Percentiles rank a stretch among this genome's conserved stretches.
These are phyloP conservation scores for Poeciliopsis infans DNA, from an alignment of 2,797 vertebrate genomes.

Conservation along the genomic window DNA sequence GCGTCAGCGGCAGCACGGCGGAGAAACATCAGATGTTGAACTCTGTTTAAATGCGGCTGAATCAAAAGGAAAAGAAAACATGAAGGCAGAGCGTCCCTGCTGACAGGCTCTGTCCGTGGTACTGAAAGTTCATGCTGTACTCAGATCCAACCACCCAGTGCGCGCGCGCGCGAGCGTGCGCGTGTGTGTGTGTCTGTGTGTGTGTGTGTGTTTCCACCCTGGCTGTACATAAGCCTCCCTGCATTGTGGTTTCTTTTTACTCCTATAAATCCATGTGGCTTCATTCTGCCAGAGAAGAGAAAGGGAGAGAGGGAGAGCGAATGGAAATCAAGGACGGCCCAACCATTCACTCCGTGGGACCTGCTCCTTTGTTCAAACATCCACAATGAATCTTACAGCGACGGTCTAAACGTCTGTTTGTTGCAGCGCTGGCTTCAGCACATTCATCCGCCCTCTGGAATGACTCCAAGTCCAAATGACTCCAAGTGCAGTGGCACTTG, in stretches of 20 bases:
- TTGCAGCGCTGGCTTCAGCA: slow-evolving; percentile 17
- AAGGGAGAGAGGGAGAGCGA: slow-evolving; percentile 21
- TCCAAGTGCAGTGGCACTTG: slow-evolving; percentile 18
- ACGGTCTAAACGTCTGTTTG: slow-evolving; percentile 26
- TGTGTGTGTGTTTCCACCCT: slow-evolving; percentile 13
- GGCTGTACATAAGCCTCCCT: slow-evolving; percentile 53
- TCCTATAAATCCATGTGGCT: slow-evolving; percentile 68
- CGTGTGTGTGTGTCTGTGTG: slow-evolving; percentile 6
- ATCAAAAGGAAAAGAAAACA: slow-evolving; percentile 6
- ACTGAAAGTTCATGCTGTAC: slow-evolving; percentile 66
- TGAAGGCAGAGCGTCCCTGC: neutral
- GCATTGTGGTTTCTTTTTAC: slow-evolving; percentile 55
- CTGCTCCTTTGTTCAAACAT: slow-evolving; percentile 35
- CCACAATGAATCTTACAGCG: slow-evolving; percentile 6
- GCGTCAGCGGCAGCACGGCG: neutral
- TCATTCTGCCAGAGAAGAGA: slow-evolving; percentile 50
- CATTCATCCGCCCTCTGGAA: slow-evolving; percentile 16
- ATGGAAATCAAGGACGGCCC: slow-evolving; percentile 64
- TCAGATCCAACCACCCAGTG: slow-evolving; percentile 25
- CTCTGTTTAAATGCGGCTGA: slow-evolving; percentile 17
- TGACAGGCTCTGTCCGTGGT: slow-evolving; percentile 57
- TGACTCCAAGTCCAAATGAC: slow-evolving; percentile 6
- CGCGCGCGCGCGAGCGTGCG: neutral
- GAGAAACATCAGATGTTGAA: slow-evolving; percentile 14
- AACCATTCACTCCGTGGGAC: slow-evolving; percentile 19